Evolutionary conservation across 2,113 vertebrate genomes (phyloP), one percentile per base, ranked within the genome.

Genomic region (Daphoenositta chrysoptera): DNA sequence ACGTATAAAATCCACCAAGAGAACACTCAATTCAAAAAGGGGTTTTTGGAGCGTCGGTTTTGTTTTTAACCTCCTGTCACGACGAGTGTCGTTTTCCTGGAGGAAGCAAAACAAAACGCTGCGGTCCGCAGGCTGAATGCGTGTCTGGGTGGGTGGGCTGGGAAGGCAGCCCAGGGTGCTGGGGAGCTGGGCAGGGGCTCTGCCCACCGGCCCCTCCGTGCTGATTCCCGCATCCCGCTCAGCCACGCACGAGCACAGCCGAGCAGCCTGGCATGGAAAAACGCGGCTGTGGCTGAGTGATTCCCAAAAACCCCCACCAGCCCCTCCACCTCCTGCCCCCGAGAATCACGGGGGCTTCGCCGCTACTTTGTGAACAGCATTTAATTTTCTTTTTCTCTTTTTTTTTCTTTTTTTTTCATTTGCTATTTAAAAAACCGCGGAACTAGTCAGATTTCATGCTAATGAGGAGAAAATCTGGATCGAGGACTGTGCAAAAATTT

Each of bases 401-500:
- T 81, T 47, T 50, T 31, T 51, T 81, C 44, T 54, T 50, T 57
- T 69, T 58, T 28, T 5, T 9, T 16, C 26, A 85, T 94, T 93
- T 81, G 77, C 92, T 94, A 82, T 94, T 95, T 95, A 83, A 95
- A 91, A 91, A 94, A 75, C 30, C 57, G 58, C n/a, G 30, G 93
- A 93, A 94, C 91, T 79, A 94, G 91, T 95, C 95, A 96, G 94
- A 96, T 95, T 92, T 97, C 92, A 96, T 97, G 96, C 91, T 96
- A 97, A 97, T 97, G 97, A 97, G 95, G 44, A 44, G 89, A 80
- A 92, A 96, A 97, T 94, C 94, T 94, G 94, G 94, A 96, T 95
- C 44, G 89, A 87, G 95, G 89, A 72, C 94, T 95, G 93, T 96
- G 94, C 95, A 96, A 83, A 96, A 97, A 97, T 97, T 97, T 97